Percentiles rank a stretch among this genome's conserved stretches.
phyloP scores from a whole-genome alignment of 1,140 invertebrate genomes.

The Pissodes strobi region DNA sequence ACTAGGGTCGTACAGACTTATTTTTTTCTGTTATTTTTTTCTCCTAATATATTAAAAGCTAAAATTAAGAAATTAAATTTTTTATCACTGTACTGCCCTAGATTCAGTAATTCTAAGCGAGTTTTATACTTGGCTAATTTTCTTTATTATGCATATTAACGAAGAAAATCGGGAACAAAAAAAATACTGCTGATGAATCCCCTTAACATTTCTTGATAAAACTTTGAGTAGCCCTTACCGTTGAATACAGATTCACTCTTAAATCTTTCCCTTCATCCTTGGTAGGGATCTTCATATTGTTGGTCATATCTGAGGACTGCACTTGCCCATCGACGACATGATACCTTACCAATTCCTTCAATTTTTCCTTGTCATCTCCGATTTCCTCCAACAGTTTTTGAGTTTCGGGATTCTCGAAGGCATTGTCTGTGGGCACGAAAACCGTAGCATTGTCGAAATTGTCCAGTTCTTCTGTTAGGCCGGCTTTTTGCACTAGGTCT shows the following conservation, averaged over 20 bases:
- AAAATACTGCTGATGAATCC: too few species aligned
- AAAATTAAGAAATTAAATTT: too few species aligned
- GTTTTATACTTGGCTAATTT: too few species aligned
- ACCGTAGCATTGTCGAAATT: constrained; percentile 65
- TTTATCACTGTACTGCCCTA: too few species aligned
- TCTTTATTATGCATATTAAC: too few species aligned
- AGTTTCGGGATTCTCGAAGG: constrained; percentile 58
- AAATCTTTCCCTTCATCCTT: constrained; percentile 56
- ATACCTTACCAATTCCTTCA: constrained; percentile 62
- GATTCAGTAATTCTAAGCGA: too few species aligned
- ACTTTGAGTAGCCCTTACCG: constrained; percentile 55
- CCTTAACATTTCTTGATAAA: too few species aligned
- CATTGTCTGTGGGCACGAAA: constrained; percentile 67
- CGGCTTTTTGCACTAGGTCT: constrained; percentile 59
- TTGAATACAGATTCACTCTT: constrained; percentile 64
- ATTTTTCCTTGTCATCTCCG: constrained; percentile 55
- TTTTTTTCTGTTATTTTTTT: too few species aligned
- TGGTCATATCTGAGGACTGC: constrained; percentile 59
- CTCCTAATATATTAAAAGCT: too few species aligned
- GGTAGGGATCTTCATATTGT: constrained; percentile 58
- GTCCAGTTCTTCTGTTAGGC: constrained; percentile 62
- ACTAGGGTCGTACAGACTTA: too few species aligned
- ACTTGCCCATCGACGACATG: constrained; percentile 62
- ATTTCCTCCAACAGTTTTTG: constrained; percentile 54
- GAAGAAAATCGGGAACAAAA: too few species aligned